Evolutionary conservation across 2,113 vertebrate genomes (phyloP).

Genomic region (Spheniscus mendiculus): DNA sequence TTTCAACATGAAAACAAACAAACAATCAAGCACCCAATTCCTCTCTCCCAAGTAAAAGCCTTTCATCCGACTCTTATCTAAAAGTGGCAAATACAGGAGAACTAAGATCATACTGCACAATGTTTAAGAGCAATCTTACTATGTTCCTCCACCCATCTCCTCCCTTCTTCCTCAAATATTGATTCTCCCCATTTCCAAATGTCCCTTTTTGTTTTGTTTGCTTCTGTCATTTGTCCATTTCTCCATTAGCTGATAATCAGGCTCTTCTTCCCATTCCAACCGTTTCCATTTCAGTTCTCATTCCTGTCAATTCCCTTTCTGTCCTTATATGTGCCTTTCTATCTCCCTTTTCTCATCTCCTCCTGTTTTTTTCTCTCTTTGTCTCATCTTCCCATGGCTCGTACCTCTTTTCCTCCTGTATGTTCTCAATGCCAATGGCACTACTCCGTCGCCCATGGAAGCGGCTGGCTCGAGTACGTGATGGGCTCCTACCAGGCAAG

Average conservation of each 20-base stretch:
- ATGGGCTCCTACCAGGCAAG: conserved; percentile 71
- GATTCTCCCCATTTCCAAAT: not conserved
- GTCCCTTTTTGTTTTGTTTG: not conserved
- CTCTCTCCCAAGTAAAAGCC: not conserved
- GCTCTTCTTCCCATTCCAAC: not conserved
- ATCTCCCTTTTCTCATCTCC: not conserved
- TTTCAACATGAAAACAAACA: not conserved
- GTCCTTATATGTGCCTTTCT: not conserved
- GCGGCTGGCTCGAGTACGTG: conserved; percentile 64
- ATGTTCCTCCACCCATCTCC: not conserved
- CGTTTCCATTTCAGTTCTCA: not conserved
- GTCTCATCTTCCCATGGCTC: not conserved
- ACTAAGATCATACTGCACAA: not conserved
- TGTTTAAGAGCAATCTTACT: not conserved
- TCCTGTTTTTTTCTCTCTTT: not conserved
- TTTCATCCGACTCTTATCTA: not conserved
- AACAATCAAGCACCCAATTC: not conserved
- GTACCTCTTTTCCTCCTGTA: conserved; percentile 92
- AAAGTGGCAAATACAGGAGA: not conserved
- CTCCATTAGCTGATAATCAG: not conserved
- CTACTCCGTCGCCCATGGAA: conserved; percentile 88
- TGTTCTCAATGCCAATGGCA: conserved; percentile 92
- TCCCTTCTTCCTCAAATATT: not conserved
- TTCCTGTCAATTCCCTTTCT: not conserved
- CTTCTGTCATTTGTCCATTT: not conserved